Conservation (phyloP, 2,888 invertebrate species). For the Hypercompe scribonia region DNA sequence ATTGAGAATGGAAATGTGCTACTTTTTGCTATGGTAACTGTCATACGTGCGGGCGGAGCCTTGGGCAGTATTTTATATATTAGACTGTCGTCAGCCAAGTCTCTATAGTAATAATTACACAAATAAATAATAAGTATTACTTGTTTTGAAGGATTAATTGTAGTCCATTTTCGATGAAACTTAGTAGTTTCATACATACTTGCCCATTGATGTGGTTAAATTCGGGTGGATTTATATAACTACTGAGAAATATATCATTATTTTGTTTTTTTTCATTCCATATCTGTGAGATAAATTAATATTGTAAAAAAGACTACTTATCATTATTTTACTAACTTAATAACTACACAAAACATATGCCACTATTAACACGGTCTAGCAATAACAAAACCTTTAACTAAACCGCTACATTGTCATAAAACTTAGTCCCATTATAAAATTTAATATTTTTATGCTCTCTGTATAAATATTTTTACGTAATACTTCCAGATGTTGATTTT, state of each 20-base stretch:
- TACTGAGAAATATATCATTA: not conserved
- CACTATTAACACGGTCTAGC: not conserved
- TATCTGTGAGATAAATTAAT: not conserved
- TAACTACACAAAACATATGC: not conserved
- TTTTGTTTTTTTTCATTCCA: not conserved
- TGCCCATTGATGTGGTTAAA: not conserved
- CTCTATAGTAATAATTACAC: not conserved
- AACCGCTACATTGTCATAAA: not conserved
- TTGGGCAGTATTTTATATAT: not conserved
- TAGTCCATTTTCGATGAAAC: not conserved
- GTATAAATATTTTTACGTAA: not conserved
- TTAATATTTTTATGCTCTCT: not conserved
- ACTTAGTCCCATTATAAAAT: not conserved
- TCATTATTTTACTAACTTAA: not conserved
- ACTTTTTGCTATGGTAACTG: not conserved
- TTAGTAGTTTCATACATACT: not conserved
- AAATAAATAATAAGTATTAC: too few relatives aligned
- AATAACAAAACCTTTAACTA: not conserved
- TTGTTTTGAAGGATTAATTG: not conserved
- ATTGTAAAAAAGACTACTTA: not conserved
- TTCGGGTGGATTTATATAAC: not conserved
- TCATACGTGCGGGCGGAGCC: not conserved
- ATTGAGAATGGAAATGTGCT: not conserved
- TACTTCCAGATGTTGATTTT: slow-evolving; percentile 5
- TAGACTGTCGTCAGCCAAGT: not conserved